Evolutionary conservation across 2,888 invertebrate species (phyloP).

Genomic region (Drosophila paucipuncta): DNA sequence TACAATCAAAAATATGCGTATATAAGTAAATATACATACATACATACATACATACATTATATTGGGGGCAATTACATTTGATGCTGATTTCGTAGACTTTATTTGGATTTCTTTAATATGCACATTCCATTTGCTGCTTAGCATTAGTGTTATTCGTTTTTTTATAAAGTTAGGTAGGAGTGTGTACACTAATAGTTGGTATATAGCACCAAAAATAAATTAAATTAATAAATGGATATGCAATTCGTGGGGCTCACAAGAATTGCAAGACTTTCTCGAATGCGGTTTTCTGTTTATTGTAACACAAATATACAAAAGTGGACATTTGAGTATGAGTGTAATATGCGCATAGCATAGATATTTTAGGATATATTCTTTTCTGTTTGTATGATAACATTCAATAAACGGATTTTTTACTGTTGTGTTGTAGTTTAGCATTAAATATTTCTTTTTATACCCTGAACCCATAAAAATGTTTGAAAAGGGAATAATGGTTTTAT

Average conservation of each 20-base stretch:
- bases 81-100: slow-evolving; percentile 21
- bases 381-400: slow-evolving; percentile 27
- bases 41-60: slow-evolving; percentile 21
- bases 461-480: background rate
- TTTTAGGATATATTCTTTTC: slow-evolving; percentile 13
- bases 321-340: background rate
- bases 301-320: slow-evolving; percentile 10
- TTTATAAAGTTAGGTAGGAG: background rate
- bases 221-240: slow-evolving; percentile 11
- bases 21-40: background rate
- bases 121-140: slow-evolving; percentile 16
- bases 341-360: slow-evolving; percentile 2
- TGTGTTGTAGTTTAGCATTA: slow-evolving; percentile 1
- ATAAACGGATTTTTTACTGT: slow-evolving; percentile 17
- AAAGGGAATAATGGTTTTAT: background rate
- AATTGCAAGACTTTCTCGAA: slow-evolving; percentile 51
- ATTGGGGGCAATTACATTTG: slow-evolving; percentile 36
- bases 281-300: slow-evolving; percentile 1
- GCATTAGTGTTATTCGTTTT: slow-evolving; percentile 7
- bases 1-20: slow-evolving; percentile 46
- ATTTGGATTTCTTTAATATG: slow-evolving; percentile 19
- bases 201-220: background rate
- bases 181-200: background rate
- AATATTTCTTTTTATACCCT: background rate
- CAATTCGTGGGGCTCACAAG: slow-evolving; percentile 77